A percentile compares a stretch with the other conserved stretches of the same genome.
These are phyloP conservation scores for Enteromius trimaculatus DNA, from an alignment of 2,797 vertebrate genomes.

Conservation along the genomic window DNA sequence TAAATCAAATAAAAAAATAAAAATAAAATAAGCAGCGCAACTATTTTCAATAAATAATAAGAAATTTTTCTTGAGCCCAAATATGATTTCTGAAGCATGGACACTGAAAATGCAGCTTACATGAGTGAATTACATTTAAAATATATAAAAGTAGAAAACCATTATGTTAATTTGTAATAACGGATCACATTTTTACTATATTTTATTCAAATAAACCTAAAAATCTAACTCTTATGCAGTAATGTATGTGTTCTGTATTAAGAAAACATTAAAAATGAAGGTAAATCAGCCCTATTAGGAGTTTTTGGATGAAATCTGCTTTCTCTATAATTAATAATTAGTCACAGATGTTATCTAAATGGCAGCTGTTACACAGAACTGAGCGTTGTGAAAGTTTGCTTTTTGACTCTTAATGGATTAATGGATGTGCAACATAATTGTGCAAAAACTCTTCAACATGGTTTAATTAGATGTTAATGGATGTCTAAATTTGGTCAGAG, in stretches of 20 bases:
- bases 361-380: background rate
- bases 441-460: background rate
- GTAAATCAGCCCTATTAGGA: background rate
- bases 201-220: background rate
- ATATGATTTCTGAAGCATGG: background rate
- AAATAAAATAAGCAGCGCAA: too few species aligned
- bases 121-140: background rate
- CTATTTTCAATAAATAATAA: background rate
- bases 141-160: background rate
- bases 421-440: constrained; percentile 1
- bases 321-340: background rate
- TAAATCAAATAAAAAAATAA: too few species aligned
- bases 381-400: background rate
- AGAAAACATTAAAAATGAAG: background rate
- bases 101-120: background rate
- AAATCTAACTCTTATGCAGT: background rate
- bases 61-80: background rate
- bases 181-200: background rate
- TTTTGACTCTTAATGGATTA: constrained; percentile 3
- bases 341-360: constrained; percentile 5
- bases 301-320: background rate
- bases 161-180: background rate
- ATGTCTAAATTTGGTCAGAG: constrained; percentile 17
- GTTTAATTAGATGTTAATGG: constrained; percentile 19
- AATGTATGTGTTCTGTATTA: background rate